Evolutionary conservation across 2,113 vertebrate species (phyloP).

Genomic region (Bufo bufo): DNA sequence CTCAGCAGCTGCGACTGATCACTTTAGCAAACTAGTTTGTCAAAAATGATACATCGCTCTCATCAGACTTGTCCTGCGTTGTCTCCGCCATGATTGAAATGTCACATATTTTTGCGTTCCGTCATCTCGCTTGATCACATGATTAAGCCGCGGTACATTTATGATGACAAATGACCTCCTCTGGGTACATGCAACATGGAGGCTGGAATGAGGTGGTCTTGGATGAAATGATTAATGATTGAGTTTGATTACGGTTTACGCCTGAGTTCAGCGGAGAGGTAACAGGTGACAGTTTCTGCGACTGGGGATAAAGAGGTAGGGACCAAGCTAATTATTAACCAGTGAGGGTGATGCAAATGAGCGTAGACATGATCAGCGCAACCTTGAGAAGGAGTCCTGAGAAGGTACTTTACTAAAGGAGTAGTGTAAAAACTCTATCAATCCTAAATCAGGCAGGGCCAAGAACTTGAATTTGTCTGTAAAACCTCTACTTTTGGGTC

Average conservation of each 20-base stretch:
- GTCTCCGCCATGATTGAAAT: conserved; percentile 88
- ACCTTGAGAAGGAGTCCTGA: neutral
- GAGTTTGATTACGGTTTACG: conserved; percentile 69
- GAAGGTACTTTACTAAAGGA: neutral
- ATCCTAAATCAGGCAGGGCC: neutral
- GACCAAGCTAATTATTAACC: neutral
- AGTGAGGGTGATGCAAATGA: neutral
- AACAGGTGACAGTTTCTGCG: conserved; percentile 43
- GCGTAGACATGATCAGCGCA: neutral
- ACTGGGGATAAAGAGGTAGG: neutral
- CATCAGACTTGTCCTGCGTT: conserved; percentile 79
- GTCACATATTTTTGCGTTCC: conserved; percentile 88
- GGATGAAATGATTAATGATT: conserved; percentile 75
- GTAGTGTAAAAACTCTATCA: neutral
- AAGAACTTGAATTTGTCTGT: too few species aligned
- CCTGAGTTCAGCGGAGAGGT: conserved; percentile 26
- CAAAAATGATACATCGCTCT: conserved; percentile 90
- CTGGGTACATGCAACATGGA: conserved; percentile 74
- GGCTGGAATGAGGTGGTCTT: conserved; percentile 74
- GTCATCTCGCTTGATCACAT: conserved; percentile 82
- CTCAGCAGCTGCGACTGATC: conserved; percentile 71
- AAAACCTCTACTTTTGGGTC: too few species aligned
- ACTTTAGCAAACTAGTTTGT: conserved; percentile 82
- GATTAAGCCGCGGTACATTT: conserved; percentile 79
- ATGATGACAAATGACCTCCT: conserved; percentile 85